Base-by-base conservation (phyloP, 2,797 vertebrate species). In the Acrocephalus scirpaceus region DNA sequence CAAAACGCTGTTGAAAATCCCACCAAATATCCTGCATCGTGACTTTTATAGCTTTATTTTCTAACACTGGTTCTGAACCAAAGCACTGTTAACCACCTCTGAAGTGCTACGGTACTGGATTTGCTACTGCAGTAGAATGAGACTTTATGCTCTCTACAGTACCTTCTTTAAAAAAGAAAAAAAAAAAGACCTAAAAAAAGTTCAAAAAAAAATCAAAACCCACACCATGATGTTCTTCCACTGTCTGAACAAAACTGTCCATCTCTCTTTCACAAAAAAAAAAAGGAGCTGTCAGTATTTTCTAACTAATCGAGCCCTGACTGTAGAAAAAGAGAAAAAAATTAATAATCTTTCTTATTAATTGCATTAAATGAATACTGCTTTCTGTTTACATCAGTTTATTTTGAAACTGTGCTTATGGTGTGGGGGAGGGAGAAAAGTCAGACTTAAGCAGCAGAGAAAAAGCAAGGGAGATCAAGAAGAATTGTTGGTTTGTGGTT, bases 31-130 rank as follows among this genome's bases (percentile, higher is more conserved):
- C 69, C 93, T 87, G 86, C 92, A 14, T 90, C 76, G 1, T 80
- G 95, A 94, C 88, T 96, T 94, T 95, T 93, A 72, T 80, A 95
- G 90, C 97, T 97, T 97, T 95, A 94, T 96, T 97, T 97, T 95
- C 94, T 97, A 97, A 97, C 77, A 42, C 78, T 32, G 60, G 66
- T 94, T 96, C 92, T 95, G 83, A 95, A 96, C 94, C 96, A 96
- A 96, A 96, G 90, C 93, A 91, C 94, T 94, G 93, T 91, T 97
- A 93, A 91, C 73, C 85, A 96, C 88, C 80, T 88, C 83, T 56
- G 71, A 96, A 96, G 94, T 96, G 95, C 95, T 97, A 88, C 5
- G 30, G 75, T 94, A 76, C 90, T 92, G 93, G 86, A 81, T 93
- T 96, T 93, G 81, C 75, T 85, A 92, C 91, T 97, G 45, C 91